These are phyloP conservation scores for Ophion slaviceki DNA, from an alignment of 2,888 invertebrate genomes.

Conservation along the genomic window DNA sequence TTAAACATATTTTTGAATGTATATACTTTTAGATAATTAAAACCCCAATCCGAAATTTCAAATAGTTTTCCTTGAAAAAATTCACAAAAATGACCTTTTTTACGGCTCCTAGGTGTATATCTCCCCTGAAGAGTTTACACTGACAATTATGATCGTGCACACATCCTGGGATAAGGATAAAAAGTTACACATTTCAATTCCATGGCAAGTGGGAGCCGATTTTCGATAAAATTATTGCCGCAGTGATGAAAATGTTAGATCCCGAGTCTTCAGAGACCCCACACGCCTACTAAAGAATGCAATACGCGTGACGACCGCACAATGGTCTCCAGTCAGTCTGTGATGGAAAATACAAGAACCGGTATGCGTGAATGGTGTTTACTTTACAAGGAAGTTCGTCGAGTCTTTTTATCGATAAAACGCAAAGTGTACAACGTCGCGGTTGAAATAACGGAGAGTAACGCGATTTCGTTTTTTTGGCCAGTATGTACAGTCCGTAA, in stretches of 20 bases:
- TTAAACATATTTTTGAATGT: no score
- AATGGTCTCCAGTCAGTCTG: not conserved
- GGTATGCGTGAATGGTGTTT: not conserved
- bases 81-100: no score
- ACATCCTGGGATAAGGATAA: not conserved
- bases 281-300: not conserved
- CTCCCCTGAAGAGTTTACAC: not conserved
- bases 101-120: no score
- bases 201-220: not conserved
- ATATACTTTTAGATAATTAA: no score
- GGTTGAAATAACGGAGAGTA: not conserved
- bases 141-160: not conserved
- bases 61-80: no score
- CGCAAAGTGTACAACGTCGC: not conserved
- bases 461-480: not conserved
- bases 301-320: not conserved
- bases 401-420: not conserved
- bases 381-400: not conserved
- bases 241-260: not conserved
- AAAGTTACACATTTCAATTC: not conserved
- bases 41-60: no score
- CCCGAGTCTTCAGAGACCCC: not conserved
- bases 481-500: constrained; percentile 25
- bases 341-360: not conserved
- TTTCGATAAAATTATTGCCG: not conserved